Evolutionary conservation across 1,140 invertebrate species (phyloP).

Genomic region (Hirudo medicinalis): DNA sequence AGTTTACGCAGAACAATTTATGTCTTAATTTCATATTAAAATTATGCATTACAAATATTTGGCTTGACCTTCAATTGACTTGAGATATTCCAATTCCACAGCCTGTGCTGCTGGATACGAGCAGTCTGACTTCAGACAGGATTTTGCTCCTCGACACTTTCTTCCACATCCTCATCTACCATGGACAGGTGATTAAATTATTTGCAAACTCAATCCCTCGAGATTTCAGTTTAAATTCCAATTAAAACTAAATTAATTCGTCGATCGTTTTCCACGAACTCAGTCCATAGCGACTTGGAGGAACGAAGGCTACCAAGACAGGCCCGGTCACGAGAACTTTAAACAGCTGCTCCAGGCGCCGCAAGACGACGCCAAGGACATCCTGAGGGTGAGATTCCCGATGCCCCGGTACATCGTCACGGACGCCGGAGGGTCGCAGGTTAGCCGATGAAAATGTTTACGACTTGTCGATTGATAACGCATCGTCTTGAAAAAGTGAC

Average conservation of each 20-base stretch:
- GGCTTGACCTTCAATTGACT: too few relatives aligned
- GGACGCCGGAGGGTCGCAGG: constrained; percentile 86
- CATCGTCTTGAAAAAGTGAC: too few relatives aligned
- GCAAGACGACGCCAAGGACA: constrained; percentile 90
- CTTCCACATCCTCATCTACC: constrained; percentile 98
- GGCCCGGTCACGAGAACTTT: constrained; percentile 94
- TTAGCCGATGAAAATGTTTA: constrained; percentile 26
- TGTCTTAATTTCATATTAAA: too few relatives aligned
- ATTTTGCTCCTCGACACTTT: constrained; percentile 99
- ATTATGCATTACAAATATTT: too few relatives aligned
- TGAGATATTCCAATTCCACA: constrained; percentile 43
- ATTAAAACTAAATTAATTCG: constrained; percentile 20
- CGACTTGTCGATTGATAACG: too few relatives aligned
- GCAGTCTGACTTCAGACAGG: constrained; percentile 87
- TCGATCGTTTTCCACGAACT: constrained; percentile 14
- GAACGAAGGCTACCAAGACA: constrained; percentile 80
- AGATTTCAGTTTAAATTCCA: background rate
- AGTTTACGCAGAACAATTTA: too few relatives aligned
- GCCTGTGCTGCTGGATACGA: constrained; percentile 89
- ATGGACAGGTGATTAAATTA: constrained; percentile 66
- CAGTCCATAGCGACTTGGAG: constrained; percentile 94
- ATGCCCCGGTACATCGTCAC: constrained; percentile 98
- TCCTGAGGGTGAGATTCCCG: constrained; percentile 84
- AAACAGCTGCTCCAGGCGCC: constrained; percentile 87
- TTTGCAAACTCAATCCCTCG: background rate